phyloP scores from a whole-genome alignment of 2,888 invertebrate species.

The Minunthozetes semirufus region DNA sequence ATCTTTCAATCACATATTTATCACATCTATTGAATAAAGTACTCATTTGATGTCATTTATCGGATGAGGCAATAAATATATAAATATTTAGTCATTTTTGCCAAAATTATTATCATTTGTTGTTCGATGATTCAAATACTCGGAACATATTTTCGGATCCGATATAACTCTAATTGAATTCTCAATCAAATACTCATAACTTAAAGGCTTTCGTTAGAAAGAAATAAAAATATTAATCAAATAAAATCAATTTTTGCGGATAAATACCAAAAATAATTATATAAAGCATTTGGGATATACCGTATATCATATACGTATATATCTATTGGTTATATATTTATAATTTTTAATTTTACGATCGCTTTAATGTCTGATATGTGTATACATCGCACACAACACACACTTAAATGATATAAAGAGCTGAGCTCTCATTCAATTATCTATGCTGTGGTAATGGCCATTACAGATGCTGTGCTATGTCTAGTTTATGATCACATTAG shows the following conservation, averaged over 20 bases:
- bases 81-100: background rate
- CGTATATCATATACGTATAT: background rate
- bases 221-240: too few relatives aligned
- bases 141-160: background rate
- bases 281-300: background rate
- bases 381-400: background rate
- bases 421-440: constrained; percentile 17
- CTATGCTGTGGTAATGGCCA: constrained; percentile 18
- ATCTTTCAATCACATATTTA: background rate
- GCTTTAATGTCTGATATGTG: background rate
- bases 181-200: background rate
- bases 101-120: background rate
- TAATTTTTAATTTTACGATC: constrained; percentile 19
- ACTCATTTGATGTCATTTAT: background rate
- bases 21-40: background rate
- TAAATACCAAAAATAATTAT: background rate
- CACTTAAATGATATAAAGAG: background rate
- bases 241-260: background rate
- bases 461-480: constrained; percentile 9
- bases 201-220: too few relatives aligned
- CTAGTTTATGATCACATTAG: background rate
- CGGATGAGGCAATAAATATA: background rate
- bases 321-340: background rate
- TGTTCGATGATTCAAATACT: background rate
- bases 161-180: background rate